Evolutionary conservation across 2,888 invertebrate species (phyloP), one percentile per base, ranked within the genome.

Genomic region (Rhimphoctona megacephalus): DNA sequence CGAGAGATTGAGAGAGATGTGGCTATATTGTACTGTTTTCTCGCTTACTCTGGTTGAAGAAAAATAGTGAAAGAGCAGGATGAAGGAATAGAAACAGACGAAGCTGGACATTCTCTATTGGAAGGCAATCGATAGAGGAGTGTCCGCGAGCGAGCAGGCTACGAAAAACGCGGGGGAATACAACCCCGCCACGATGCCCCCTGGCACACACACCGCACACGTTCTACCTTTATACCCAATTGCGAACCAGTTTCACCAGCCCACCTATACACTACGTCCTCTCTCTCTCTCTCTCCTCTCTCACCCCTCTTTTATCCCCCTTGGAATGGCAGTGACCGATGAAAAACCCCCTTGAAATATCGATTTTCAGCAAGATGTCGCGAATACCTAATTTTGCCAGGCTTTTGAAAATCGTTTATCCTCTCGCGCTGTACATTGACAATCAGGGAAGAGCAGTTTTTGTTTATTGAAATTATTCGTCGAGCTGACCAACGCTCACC

Each of bases 351-450:
- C 76, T 61, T 49, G 76, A 83, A 83, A 85, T 81, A 85, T 85
- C 81, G 85, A 85, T 85, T 85, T 72, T 66, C 76, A 72, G 81
- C 85, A 81, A 81, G 85, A 85, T 85, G 85, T 85, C 81, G 85
- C 85, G 85, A 85, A 85, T 85, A 81, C 81, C 85, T 81, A 81
- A 85, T 85, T 85, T 66, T 76, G 69, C 52, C 43, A 54, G 81
- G 64, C 72, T 72, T 81, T 85, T 52, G 77, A 85, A 85, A 85
- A 85, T 85, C 85, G 85, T 84, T 84, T 83, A 80, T 49, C 79
- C 64, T 33, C 76, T 17, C 54, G 9, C 19, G 8, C 22, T 43
- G 78, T 36, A 3, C 78, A 43, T 57, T 14, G 46, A n/a, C 57
- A 30, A n/a, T 14, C 69, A 80, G 73, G 39, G 30, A 14, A 39